Evolutionary conservation across 2,797 vertebrate species (phyloP).

Genomic region (Sternarchorhynchus goeldii): DNA sequence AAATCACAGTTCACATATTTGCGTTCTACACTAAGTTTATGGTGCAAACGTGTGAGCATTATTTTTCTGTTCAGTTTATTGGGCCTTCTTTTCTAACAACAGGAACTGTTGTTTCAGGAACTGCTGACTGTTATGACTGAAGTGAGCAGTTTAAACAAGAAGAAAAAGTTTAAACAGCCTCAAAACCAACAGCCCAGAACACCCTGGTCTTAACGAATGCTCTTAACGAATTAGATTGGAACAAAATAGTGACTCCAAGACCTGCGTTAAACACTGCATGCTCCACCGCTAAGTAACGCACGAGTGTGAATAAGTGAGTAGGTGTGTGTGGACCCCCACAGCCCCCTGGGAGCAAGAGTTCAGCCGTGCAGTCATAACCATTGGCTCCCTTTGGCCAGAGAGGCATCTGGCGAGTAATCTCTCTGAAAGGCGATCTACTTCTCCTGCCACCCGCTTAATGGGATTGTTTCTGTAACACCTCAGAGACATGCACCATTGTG

Average conservation of each 20-base stretch:
- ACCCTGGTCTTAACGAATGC: constrained; percentile 32
- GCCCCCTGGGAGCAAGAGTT: constrained; percentile 59
- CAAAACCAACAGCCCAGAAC: constrained; percentile 4
- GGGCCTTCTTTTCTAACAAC: background rate
- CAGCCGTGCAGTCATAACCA: constrained; percentile 61
- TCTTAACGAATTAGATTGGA: constrained; percentile 42
- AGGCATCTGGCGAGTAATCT: constrained; percentile 74
- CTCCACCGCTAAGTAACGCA: constrained; percentile 38
- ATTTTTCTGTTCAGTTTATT: too few relatives aligned
- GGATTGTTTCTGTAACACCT: constrained; percentile 69
- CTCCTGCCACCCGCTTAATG: constrained; percentile 66
- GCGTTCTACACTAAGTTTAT: too few relatives aligned
- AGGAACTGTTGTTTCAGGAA: background rate
- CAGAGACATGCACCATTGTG: constrained; percentile 58
- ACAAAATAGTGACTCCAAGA: constrained; percentile 22
- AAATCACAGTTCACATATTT: too few relatives aligned
- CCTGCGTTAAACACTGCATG: constrained; percentile 39
- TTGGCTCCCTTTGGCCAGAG: constrained; percentile 57
- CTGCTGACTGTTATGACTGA: background rate
- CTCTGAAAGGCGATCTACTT: constrained; percentile 69
- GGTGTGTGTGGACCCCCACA: constrained; percentile 22
- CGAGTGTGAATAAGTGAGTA: constrained; percentile 24
- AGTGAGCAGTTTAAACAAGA: constrained; percentile 19
- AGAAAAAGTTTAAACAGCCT: constrained; percentile 31
- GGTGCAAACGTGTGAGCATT: too few relatives aligned